Base-by-base conservation (phyloP, 2,888 invertebrate species). In the Caenorhabditis plicata region DNA sequence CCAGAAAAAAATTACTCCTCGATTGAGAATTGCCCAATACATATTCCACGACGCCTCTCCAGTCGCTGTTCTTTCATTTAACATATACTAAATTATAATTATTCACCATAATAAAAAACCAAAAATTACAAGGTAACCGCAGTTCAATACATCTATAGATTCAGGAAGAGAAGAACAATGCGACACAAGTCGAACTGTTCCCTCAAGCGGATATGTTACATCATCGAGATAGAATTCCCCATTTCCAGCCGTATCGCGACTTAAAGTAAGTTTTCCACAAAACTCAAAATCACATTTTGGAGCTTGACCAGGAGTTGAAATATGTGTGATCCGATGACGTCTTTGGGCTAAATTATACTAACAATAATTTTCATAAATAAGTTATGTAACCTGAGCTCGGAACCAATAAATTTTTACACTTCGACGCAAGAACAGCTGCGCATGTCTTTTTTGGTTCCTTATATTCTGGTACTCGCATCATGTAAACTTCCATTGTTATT, bases 171-270 rank as follows among this genome's bases (percentile, higher is more conserved):
- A 63, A 5, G 67, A 64, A 33, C 66, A 67, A 25, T 60, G 64
- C 3, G 66, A 54, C 20, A 49, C 35, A 25, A 68, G 44, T 43
- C 71, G 67, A 11, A 74, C 66, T 5, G 71, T 73, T 39, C 74
- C 73, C 39, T 74, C 74, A 17, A 74, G 48, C 8, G 74, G 74
- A 50, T 73, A 74, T 13, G 69, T 65, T 1, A 67, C 58, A 26
- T 66, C 66, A 33, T 73, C 71, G 17, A 73, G 47, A 38, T 66
- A 71, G 44, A 72, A 68, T 19, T 52, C 45, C 20, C 55, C 44
- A 32, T 62, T 55, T 23, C 62, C 62, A 8, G 48, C 44, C 8
- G 62, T 48, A 22, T 61, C 60, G 25, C 62, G 55, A 31, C 56
- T 55, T 19, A 62, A 38, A 8, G 62, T 62, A 29, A 62, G 22